phyloP scores from a whole-genome alignment of 2,113 vertebrate genomes.

The Cinclus cinclus region DNA sequence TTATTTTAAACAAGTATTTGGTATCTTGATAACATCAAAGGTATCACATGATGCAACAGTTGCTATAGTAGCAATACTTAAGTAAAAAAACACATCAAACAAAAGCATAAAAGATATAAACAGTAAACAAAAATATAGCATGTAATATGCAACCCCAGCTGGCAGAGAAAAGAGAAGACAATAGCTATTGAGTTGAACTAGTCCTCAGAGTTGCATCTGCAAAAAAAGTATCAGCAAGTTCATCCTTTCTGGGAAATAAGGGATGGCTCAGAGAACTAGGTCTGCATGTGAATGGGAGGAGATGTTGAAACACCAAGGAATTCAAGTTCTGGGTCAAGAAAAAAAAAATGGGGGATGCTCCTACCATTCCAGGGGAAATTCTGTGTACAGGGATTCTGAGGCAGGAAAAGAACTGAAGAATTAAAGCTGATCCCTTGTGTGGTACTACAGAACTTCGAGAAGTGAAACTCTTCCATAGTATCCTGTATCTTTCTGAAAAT shows the following conservation, averaged over 20 bases:
- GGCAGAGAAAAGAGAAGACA: not conserved
- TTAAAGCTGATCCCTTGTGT: not conserved
- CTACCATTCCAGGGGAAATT: not conserved
- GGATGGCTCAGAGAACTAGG: not conserved
- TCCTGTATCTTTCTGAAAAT: not conserved
- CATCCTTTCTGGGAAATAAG: not conserved
- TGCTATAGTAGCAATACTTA: constrained; percentile 75
- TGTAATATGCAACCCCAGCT: not conserved
- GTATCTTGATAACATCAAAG: constrained; percentile 61
- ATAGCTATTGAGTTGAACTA: not conserved
- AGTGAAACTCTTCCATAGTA: not conserved
- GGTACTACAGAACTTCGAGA: not conserved
- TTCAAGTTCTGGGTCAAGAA: not conserved
- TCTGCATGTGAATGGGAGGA: not conserved
- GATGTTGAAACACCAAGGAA: not conserved
- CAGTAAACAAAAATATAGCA: constrained; percentile 55
- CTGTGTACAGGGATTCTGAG: not conserved
- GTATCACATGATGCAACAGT: constrained; percentile 64
- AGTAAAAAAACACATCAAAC: constrained; percentile 70
- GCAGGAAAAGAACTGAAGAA: not conserved
- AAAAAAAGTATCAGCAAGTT: not conserved
- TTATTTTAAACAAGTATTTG: constrained; percentile 62
- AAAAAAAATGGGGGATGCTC: not conserved
- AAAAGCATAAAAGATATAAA: constrained; percentile 64
- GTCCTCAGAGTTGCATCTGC: not conserved